Evolutionary conservation across 2,113 vertebrate species (phyloP).

Genomic region (Periophthalmus modestus): DNA sequence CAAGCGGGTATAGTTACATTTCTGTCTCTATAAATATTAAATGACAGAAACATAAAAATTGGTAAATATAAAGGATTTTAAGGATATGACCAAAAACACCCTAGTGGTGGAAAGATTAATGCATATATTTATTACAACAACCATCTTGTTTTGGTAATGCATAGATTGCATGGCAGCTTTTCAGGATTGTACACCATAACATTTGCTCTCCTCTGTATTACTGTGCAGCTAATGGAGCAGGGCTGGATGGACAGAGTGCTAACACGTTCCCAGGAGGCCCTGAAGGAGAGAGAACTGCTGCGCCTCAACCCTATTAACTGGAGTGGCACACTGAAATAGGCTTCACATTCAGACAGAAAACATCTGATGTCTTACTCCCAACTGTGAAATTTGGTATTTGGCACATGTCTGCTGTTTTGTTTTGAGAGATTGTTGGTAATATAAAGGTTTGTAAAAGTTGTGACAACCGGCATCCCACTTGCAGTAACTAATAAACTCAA

Average conservation of each 20-base stretch:
- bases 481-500: not conserved
- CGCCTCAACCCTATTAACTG: conserved; percentile 78
- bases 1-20: conserved; percentile 61
- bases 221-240: conserved; percentile 75
- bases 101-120: not conserved
- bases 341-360: conserved; percentile 2
- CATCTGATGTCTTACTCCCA: conserved; percentile 3
- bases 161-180: conserved; percentile 10
- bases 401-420: too few species aligned
- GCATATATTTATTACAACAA: conserved; percentile 8
- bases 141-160: not conserved
- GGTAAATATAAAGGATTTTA: not conserved
- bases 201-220: conserved; percentile 19
- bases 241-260: conserved; percentile 72
- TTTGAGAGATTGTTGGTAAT: too few species aligned
- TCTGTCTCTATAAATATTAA: not conserved
- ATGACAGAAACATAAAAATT: not conserved
- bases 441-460: too few species aligned
- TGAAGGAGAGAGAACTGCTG: conserved; percentile 70
- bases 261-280: conserved; percentile 68
- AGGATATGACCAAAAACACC: not conserved
- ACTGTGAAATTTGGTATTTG: not conserved
- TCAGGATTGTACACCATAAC: conserved; percentile 35
- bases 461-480: not conserved
- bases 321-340: conserved; percentile 75